phyloP scores from a whole-genome alignment of 2,797 vertebrate species.

The Oryzias sinensis region DNA sequence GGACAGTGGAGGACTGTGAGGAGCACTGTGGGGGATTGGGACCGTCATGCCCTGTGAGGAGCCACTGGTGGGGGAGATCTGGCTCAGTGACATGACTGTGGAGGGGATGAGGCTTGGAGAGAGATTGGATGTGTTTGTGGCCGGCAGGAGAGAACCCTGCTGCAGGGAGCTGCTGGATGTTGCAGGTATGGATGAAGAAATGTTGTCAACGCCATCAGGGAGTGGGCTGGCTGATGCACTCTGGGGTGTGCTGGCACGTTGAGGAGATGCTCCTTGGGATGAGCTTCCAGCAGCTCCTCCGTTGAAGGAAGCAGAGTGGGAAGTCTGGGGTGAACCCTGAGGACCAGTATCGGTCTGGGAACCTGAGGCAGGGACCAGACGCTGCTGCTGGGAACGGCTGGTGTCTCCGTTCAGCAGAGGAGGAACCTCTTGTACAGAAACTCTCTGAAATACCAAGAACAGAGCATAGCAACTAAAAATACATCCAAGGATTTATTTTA shows the following conservation, averaged over 20 bases:
- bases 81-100: constrained; percentile 70
- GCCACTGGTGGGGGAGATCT: constrained; percentile 55
- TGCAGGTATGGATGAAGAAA: constrained; percentile 44
- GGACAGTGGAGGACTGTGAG: constrained; percentile 79
- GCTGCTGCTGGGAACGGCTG: constrained; percentile 70
- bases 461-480: constrained; percentile 4
- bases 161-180: constrained; percentile 47
- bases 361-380: constrained; percentile 50
- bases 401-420: constrained; percentile 82
- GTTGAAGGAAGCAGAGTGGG: constrained; percentile 45
- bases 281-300: constrained; percentile 53
- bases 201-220: constrained; percentile 47
- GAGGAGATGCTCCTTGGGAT: constrained; percentile 55
- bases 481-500: not conserved
- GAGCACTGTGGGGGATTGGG: constrained; percentile 68
- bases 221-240: constrained; percentile 38
- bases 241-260: constrained; percentile 53
- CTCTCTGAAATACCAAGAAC: constrained; percentile 64
- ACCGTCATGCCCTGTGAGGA: constrained; percentile 72
- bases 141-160: constrained; percentile 55
- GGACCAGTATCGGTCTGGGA: constrained; percentile 62
- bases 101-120: constrained; percentile 76
- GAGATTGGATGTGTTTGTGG: constrained; percentile 67
- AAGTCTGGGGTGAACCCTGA: constrained; percentile 62
- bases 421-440: constrained; percentile 83